phyloP scores from a whole-genome alignment of 2,888 invertebrate genomes.

The Poecilus cupreus region DNA sequence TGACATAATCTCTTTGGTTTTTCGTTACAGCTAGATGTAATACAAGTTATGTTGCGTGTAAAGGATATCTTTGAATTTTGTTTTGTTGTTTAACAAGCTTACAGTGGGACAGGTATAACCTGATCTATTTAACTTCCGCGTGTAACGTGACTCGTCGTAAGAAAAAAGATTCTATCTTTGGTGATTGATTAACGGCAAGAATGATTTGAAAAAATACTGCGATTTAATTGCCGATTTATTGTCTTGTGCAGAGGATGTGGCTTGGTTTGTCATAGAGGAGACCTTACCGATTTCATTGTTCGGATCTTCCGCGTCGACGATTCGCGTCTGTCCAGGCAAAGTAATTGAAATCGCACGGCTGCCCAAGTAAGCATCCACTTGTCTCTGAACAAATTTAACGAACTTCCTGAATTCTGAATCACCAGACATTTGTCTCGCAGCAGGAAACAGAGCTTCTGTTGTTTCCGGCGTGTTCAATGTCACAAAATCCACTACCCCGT shows the following conservation, averaged over 20 bases:
- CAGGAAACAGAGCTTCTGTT: constrained; percentile 21
- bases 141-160: not conserved
- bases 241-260: not conserved
- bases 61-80: not conserved
- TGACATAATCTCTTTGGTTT: not conserved
- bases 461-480: constrained; percentile 45
- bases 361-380: constrained; percentile 50
- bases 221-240: not conserved
- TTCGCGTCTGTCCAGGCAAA: constrained; percentile 35
- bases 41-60: not conserved
- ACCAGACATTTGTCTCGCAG: constrained; percentile 22
- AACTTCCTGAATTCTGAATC: constrained; percentile 54
- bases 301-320: constrained; percentile 47
- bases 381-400: constrained; percentile 53
- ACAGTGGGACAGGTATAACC: not conserved
- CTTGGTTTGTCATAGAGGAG: not conserved
- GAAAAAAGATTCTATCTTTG: constrained; percentile 4
- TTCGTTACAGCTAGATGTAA: not conserved
- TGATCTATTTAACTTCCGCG: not conserved
- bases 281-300: constrained; percentile 55
- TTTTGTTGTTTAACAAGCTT: no score
- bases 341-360: constrained; percentile 53
- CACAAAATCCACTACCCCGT: constrained; percentile 51
- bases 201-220: not conserved
- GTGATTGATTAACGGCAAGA: constrained; percentile 23